Evolutionary conservation across 2,797 vertebrate species (phyloP).

Genomic region (Acridotheres tristis): DNA sequence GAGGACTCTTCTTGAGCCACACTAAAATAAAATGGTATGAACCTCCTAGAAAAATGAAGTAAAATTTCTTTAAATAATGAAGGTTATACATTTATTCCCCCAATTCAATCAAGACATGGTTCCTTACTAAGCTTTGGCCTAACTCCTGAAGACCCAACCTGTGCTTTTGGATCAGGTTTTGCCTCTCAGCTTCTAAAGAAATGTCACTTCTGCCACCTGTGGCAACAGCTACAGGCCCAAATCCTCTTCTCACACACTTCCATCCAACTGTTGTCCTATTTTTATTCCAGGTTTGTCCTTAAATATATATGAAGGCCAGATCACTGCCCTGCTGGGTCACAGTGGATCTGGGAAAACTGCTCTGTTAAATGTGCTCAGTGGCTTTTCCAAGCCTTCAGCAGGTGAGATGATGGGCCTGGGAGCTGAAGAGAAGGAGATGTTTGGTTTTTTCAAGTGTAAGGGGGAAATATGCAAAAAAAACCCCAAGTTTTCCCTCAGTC

Average conservation of each 20-base stretch:
- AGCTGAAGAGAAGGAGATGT: background rate
- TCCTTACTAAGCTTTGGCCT: background rate
- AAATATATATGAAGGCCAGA: constrained; percentile 91
- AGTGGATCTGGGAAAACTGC: constrained; percentile 92
- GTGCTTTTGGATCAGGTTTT: background rate
- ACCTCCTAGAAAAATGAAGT: rapidly evolving
- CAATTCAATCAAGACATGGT: background rate
- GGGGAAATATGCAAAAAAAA: background rate
- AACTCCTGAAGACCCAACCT: background rate
- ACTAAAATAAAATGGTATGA: background rate
- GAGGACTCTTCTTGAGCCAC: background rate
- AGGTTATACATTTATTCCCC: background rate
- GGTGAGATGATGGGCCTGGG: constrained; percentile 63
- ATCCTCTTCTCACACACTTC: background rate
- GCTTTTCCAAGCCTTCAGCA: constrained; percentile 83
- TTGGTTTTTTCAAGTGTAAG: background rate
- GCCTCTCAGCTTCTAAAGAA: background rate
- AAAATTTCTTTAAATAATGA: background rate
- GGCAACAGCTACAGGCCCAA: too few relatives aligned
- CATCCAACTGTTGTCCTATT: background rate
- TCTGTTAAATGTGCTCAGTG: constrained; percentile 89
- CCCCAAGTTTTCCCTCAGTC: background rate
- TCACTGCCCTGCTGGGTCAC: constrained; percentile 91
- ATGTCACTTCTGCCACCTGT: background rate
- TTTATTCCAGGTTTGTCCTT: constrained; percentile 82